Base-by-base conservation (phyloP, 2,797 vertebrate species). In the Danio jaintianensis region DNA sequence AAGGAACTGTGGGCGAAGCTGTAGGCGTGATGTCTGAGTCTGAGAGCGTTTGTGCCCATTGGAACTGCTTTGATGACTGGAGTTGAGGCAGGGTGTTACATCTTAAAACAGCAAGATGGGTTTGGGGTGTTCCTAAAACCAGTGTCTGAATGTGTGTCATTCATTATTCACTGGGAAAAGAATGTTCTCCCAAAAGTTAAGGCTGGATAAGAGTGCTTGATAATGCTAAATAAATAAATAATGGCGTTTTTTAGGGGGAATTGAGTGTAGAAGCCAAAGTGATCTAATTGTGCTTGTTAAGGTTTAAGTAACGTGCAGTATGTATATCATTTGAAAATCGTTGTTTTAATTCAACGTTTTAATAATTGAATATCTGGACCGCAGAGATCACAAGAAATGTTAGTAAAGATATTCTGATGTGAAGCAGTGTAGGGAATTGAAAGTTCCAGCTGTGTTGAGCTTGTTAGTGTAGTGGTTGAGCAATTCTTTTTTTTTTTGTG, bases 81-180 rank as follows among this genome's bases (percentile, higher is more conserved):
- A 61, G 42, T 48, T 8, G 12, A 58, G 43, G 12, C 75, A 40
- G 22, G 22, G 45, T 69, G 43, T 50, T 78, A 61, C 66, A 59
- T 61, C 64, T 78, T 52, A 79, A 43, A 71, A 20, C 29, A 16
- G 43, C 11, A 11, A 45, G 47, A 79, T 79, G 56, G 67, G 47
- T 61, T 78, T 78, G 10, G 66, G 45, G 53, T 79, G 67, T 62
- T 62, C 59, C 55, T 29, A 62, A 79, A 79, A 79, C 67, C 58
- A 52, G 15, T 79, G 77, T 71, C 77, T 79, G 67, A 4, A 43
- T 79, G 47, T 63, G 58, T 79, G 42, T 45, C 18, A 7, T 78
- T 52, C 7, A 61, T 79, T 62, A 71, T 79, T 79, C 20, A 78
- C 29, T 68, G 42, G 16, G 6, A 53, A 68, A 77, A 18, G 6